A percentile compares a stretch with the other conserved stretches of the same genome.
These are phyloP conservation scores for Hydrotaea diabolus DNA, from an alignment of 2,888 invertebrate species.

Conservation along the genomic window DNA sequence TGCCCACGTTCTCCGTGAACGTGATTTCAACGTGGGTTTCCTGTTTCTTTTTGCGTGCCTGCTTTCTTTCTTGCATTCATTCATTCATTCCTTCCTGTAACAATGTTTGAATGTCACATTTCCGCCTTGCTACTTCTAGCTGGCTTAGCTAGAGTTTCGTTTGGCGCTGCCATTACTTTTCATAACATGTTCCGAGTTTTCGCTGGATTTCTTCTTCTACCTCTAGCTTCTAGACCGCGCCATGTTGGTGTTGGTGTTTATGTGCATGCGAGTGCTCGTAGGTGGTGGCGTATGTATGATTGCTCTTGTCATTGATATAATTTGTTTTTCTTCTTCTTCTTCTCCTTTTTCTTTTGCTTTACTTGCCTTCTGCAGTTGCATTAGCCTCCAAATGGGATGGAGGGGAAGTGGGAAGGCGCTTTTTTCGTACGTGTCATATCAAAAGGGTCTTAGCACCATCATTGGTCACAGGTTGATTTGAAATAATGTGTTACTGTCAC, in stretches of 20 bases:
- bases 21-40: slow-evolving; percentile 24
- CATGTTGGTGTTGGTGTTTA: background rate
- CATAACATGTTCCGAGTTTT: background rate
- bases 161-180: background rate
- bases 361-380: background rate
- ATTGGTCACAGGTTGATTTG: slow-evolving; percentile 15
- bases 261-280: background rate
- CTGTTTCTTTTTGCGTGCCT: background rate
- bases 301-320: slow-evolving; percentile 8
- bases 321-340: background rate
- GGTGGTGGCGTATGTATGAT: background rate
- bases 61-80: background rate
- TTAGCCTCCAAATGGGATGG: too few relatives aligned
- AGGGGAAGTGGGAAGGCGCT: background rate
- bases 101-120: slow-evolving; percentile 23
- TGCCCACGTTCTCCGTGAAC: background rate
- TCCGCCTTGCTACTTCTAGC: background rate
- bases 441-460: slow-evolving; percentile 51
- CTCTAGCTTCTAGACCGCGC: background rate
- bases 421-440: slow-evolving; percentile 51
- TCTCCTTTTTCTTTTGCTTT: background rate
- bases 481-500: slow-evolving; percentile 11
- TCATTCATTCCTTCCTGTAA: background rate
- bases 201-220: background rate
- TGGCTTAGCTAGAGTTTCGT: background rate